Conservation (phyloP, 2,797 vertebrate genomes). For the Macropus fuliginosus region DNA sequence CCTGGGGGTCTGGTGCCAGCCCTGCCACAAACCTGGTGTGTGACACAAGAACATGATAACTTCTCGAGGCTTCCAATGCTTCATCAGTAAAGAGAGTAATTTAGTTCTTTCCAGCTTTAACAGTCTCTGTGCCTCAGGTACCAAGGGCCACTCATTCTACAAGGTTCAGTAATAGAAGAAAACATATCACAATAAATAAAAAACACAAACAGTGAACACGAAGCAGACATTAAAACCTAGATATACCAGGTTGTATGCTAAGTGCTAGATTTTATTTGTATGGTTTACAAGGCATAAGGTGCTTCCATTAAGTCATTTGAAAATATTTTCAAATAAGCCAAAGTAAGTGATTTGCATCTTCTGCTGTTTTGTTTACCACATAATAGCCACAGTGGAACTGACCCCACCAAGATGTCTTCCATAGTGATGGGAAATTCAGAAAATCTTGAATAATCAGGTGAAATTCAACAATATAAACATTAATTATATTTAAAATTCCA, state of each 20-base stretch:
- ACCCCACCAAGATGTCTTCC: constrained; percentile 16
- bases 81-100: not conserved
- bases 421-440: constrained; percentile 38
- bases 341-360: constrained; percentile 24
- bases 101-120: not conserved
- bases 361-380: constrained; percentile 26
- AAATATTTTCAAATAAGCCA: constrained; percentile 39
- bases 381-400: constrained; percentile 2
- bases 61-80: not conserved
- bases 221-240: not conserved
- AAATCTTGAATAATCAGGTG: constrained; percentile 31
- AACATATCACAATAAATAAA: constrained; percentile 15
- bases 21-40: not conserved
- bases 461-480: constrained; percentile 18
- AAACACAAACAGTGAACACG: not conserved
- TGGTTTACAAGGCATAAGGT: not conserved
- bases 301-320: constrained; percentile 19
- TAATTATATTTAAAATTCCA: constrained; percentile 46
- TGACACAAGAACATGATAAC: not conserved
- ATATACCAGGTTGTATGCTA: not conserved
- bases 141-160: not conserved
- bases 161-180: constrained; percentile 23
- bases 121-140: not conserved
- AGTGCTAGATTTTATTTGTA: not conserved
- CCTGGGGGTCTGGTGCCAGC: not conserved